These are phyloP conservation scores for Tupaia chinensis DNA, from an alignment of 2,113 vertebrate genomes.

Conservation along the genomic window DNA sequence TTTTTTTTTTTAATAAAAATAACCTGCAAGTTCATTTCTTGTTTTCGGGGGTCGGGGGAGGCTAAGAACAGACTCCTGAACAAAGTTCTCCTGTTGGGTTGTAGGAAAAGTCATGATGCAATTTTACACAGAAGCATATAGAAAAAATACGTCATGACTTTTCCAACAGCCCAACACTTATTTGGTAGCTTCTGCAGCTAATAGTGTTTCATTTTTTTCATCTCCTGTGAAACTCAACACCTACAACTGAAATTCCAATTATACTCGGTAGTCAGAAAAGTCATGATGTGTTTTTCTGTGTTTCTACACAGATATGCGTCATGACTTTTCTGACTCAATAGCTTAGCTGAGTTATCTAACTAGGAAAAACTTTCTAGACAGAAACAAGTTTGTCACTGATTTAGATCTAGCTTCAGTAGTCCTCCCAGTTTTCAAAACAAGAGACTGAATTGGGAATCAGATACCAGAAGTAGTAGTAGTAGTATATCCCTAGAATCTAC, in stretches of 20 bases:
- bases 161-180: neutral
- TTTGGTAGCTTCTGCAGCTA: neutral
- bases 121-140: no score
- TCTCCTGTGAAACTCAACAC: conserved; percentile 8
- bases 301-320: no score
- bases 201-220: conserved; percentile 1
- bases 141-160: no score
- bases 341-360: conserved; percentile 1
- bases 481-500: neutral
- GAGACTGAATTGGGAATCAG: neutral
- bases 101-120: no score
- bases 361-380: neutral
- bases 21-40: neutral
- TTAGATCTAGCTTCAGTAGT: neutral
- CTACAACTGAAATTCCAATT: neutral
- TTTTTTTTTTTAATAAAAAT: neutral
- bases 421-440: neutral
- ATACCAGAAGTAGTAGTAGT: neutral
- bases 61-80: neutral
- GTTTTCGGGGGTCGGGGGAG: neutral
- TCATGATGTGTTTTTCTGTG: no score
- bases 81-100: neutral
- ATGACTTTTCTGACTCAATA: no score
- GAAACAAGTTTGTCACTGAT: neutral
- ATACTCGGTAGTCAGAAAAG: neutral